Evolutionary conservation across 2,113 vertebrate genomes (phyloP), one percentile per base, ranked within the genome.

Genomic region (Dicerorhinus sumatrensis): DNA sequence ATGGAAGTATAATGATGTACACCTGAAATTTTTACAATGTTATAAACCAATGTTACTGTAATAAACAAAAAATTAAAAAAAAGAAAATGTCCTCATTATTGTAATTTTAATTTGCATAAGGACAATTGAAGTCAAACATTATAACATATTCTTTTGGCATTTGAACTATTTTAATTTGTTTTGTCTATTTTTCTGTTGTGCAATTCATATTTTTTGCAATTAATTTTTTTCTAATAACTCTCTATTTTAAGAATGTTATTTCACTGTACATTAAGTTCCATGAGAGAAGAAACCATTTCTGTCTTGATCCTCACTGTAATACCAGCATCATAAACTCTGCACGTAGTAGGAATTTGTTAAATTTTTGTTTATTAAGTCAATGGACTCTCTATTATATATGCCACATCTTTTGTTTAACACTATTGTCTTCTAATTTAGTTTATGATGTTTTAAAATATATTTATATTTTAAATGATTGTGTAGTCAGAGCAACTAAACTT

Each of bases 71-170:
- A n/a, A n/a, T n/a, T n/a, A n/a, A n/a, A n/a, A n/a, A n/a, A n/a
- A n/a, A 56, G 58, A 76, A 48, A 39, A 16, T 51, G 33, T 89
- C 54, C 5, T 81, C 12, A n/a, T 9, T 39, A 33, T 54, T 54
- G 13, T 51, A 36, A 54, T 42, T 42, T 58, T n/a, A n/a, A 81
- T 46, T 60, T 5, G 0, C 5, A 5, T 21, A 2, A 2, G 2
- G 46, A 27, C 8, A 82, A 46, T 39, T 42, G 29, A 58, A 60
- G 20, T 10, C 81, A 18, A 81, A 70, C 25, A 3, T 39, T 42
- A 69, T 5, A 69, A 56, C 2, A 70, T 70, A 9, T 9, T 17
- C 2, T 18, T 81, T 33, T 5, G 18, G 20, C 12, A 70, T 25
- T 70, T 33, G 27, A 42, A 58, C 56, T 56, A 56, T 67, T 80